Evolutionary conservation across 2,113 vertebrate species (phyloP), one percentile per base, ranked within the genome.

Genomic region (Oriolus oriolus): DNA sequence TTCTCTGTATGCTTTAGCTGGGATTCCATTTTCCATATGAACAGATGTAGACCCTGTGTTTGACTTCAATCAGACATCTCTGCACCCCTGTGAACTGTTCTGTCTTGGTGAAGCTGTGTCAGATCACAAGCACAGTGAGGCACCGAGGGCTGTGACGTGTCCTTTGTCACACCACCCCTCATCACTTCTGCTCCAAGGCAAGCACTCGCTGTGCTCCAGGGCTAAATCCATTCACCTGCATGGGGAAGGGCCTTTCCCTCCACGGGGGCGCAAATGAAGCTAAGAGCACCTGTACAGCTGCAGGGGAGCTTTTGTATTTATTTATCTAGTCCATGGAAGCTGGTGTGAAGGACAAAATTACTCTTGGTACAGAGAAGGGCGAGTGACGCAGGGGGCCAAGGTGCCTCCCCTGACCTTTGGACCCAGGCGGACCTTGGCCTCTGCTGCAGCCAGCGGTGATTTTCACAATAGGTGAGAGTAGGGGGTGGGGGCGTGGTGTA

Each of bases 331-430:
- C 27, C 27, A 8, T 1, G 7, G 56, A 49, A 75, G 60, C 11
- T 39, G 27, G 26, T 7, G 13, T 33, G 59, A 45, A 44, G 53
- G 11, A 21, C 47, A 24, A 83, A 75, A 49, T 3, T 2, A 22
- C 31, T 26, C 39, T 31, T 10, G 10, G 21, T 13, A 31, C 6
- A 71, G n/a, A 31, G 50, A 23, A 33, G 0, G 23, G n/a, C 2
- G n/a, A 12, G 31, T 0, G 14, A 4, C 0, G 0, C 27, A 13
- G 16, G 12, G 12, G 3, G 9, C 21, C 4, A 6, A 13, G 23
- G 44, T 4, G 2, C 33, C 9, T n/a, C 6, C 30, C 39, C 22
- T 1, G 27, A n/a, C 23, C 21, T 35, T 37, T 15, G 2, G 5
- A 31, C 13, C 21, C 16, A 0, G 39, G 9, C 0, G 12, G 47